These are phyloP conservation scores for Gavia stellata DNA, from an alignment of 2,113 vertebrate species.

Conservation along the genomic window DNA sequence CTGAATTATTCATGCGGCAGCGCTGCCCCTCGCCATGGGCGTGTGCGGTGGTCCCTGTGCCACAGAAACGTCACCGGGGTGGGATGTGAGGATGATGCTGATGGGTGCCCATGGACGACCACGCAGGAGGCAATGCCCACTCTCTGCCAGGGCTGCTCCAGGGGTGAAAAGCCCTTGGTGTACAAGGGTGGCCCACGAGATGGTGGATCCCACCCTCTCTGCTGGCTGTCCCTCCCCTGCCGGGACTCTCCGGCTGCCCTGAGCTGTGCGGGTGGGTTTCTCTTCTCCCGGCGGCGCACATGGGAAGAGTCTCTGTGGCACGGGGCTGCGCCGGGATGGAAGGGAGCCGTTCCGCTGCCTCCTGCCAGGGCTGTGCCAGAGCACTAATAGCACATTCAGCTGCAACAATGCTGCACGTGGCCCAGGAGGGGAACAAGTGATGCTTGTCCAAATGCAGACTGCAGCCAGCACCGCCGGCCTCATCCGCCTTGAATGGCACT, in stretches of 20 bases:
- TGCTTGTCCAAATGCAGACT: not conserved
- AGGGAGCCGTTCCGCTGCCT: not conserved
- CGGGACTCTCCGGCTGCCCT: not conserved
- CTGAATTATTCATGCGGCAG: not conserved
- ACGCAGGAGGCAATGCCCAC: fast-evolving
- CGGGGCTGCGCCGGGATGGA: fast-evolving
- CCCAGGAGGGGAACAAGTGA: not conserved
- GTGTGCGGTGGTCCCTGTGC: fast-evolving
- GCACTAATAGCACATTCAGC: not conserved
- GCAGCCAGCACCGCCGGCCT: not conserved
- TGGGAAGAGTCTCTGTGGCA: not conserved
- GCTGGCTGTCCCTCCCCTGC: not conserved
- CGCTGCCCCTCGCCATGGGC: fast-evolving
- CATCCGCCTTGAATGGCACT: not conserved
- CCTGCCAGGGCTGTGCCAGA: not conserved
- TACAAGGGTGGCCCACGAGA: not conserved
- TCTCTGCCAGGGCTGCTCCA: not conserved
- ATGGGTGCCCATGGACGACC: fast-evolving
- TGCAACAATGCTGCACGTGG: not conserved
- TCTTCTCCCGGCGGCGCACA: fast-evolving
- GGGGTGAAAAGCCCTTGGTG: too few species aligned
- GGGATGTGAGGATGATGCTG: not conserved
- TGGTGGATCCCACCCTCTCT: not conserved
- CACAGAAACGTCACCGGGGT: fast-evolving
- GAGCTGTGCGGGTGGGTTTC: not conserved